phyloP scores from a whole-genome alignment of 2,797 vertebrate genomes.

The Rhynchotus rufescens region DNA sequence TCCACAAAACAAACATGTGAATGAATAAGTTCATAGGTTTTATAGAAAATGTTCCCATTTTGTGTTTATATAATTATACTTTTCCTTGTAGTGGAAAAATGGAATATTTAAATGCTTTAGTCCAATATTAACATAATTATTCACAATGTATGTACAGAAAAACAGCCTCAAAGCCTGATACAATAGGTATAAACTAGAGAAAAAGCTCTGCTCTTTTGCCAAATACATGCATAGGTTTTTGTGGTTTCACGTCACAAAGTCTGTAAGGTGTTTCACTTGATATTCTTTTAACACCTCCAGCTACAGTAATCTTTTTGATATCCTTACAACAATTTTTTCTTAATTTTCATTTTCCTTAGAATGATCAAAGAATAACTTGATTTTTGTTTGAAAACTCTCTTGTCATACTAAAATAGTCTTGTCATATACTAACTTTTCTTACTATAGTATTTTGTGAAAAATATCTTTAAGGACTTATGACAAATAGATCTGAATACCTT shows the following conservation, averaged over 20 bases:
- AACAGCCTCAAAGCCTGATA: background rate
- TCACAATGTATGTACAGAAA: background rate
- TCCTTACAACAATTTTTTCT: background rate
- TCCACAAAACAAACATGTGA: background rate
- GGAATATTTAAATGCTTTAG: background rate
- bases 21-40: background rate
- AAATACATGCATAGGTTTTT: background rate
- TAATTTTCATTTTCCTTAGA: background rate
- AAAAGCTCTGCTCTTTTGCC: background rate
- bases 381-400: background rate
- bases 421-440: background rate
- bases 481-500: background rate
- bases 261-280: background rate
- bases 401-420: background rate
- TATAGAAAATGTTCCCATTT: background rate
- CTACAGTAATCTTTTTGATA: background rate
- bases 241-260: background rate
- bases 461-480: background rate
- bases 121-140: background rate
- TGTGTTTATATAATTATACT: background rate
- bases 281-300: background rate
- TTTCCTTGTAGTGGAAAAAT: background rate
- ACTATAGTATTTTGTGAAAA: background rate
- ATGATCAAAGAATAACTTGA: background rate
- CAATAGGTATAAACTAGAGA: background rate